Base-by-base conservation (phyloP, 2,888 invertebrate species). In the Sepiola atlantica region DNA sequence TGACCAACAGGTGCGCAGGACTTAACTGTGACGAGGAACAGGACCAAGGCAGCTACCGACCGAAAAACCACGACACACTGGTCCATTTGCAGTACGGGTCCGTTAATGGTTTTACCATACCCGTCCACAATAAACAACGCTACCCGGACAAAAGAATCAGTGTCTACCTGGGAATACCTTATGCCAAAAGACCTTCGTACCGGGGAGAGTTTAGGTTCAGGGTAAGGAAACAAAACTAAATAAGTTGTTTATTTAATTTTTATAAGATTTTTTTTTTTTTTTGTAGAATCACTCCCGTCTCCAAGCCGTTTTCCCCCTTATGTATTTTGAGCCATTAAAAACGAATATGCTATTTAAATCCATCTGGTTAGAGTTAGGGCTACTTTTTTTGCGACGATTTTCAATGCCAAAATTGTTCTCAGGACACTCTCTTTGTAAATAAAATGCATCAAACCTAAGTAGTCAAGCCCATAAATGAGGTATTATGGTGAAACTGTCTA, bases 141-240 rank as follows among this genome's bases (percentile, higher is more conserved):
- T 95, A 95, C 54, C 95, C 96, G 28, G 95, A 95, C 94, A 95
- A 95, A 90, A 95, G 96, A 94, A 96, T 97, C 32, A 97, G 97
- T 94, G 96, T 97, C 10, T 97, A 97, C 95, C 96, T 97, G 2
- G 97, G 97, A n/a, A 96, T 97, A 57, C 97, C 97, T 2, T 97
- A 97, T 95, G 97, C 97, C 14, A 97, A 97, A 94, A 96, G 97
- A 92, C 97, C 97, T 96, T 94, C 95, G 97, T 90, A 97, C 97
- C 94, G 97, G 97, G 96, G 98, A 98, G 97, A 97, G 97, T 96
- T 54, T 92, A 92, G 35, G 32, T 92, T 55, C 45, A 92, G 54
- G n/a, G 92, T 77, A 90, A 55, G 93, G 18, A n/a, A 93, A 45
- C 8, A 45, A 77, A n/a, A 77, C 16, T n/a, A 77, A 14, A 14